phyloP scores from a whole-genome alignment of 1,140 invertebrate species.

The Nephotettix cincticeps region DNA sequence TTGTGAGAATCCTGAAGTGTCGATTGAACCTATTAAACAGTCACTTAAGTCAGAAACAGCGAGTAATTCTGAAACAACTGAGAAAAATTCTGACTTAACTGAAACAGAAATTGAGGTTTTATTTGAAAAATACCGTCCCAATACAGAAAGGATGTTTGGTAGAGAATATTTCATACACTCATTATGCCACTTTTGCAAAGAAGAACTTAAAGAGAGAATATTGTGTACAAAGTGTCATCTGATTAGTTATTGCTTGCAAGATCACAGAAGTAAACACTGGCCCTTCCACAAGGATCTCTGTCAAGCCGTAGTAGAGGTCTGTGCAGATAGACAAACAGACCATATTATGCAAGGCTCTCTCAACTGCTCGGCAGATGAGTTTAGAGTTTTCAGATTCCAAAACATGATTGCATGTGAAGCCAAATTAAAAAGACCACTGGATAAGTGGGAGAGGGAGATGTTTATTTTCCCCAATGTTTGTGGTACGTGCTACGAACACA shows the following conservation, averaged over 20 bases:
- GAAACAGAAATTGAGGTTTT: neutral
- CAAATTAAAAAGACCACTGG: conserved; percentile 55
- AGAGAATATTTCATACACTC: conserved; percentile 31
- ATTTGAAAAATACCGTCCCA: neutral
- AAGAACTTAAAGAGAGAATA: conserved; percentile 33
- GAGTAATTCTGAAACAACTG: too few species aligned
- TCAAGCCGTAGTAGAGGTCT: conserved; percentile 41
- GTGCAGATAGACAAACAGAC: conserved; percentile 37
- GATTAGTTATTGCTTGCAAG: conserved; percentile 53
- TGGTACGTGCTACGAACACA: conserved; percentile 51
- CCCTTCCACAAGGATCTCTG: conserved; percentile 52
- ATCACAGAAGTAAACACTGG: conserved; percentile 51
- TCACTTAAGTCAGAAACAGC: too few species aligned
- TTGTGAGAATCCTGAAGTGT: too few species aligned
- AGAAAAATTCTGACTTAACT: too few species aligned
- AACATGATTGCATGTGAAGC: conserved; percentile 56
- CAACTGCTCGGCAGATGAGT: conserved; percentile 49
- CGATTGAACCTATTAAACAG: too few species aligned
- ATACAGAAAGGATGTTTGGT: neutral
- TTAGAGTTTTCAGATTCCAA: neutral
- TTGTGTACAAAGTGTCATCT: conserved; percentile 52
- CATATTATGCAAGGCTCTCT: conserved; percentile 18
- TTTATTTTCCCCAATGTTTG: conserved; percentile 66
- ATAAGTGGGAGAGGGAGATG: conserved; percentile 65
- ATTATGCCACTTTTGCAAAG: conserved; percentile 50